A percentile compares a stretch with the other conserved stretches of the same genome.
These are phyloP conservation scores for Oryzias melastigma DNA, from an alignment of 2,113 vertebrate genomes.

Conservation along the genomic window DNA sequence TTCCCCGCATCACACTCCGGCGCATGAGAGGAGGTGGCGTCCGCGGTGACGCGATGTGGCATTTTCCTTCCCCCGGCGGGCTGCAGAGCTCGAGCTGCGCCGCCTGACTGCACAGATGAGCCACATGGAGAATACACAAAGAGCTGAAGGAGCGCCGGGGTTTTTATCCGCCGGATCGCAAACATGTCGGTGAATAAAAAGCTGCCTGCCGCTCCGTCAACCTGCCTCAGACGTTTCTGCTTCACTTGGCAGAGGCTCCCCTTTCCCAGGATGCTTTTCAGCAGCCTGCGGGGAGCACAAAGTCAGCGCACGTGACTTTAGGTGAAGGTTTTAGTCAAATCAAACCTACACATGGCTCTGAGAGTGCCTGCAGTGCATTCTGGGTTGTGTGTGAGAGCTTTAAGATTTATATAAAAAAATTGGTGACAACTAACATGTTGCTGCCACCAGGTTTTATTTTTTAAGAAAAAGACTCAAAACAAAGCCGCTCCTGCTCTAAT, in stretches of 20 bases:
- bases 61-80: constrained; percentile 20
- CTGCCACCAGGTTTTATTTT: too few relatives aligned
- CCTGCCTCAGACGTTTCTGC: neutral
- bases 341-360: too few relatives aligned
- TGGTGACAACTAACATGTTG: too few relatives aligned
- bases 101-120: constrained; percentile 35
- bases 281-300: neutral
- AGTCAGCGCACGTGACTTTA: neutral
- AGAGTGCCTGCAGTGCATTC: too few relatives aligned
- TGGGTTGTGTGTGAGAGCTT: too few relatives aligned
- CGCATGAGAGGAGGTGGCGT: neutral
- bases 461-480: too few relatives aligned
- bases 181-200: constrained; percentile 10
- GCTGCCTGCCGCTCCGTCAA: neutral
- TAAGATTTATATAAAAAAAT: too few relatives aligned
- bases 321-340: too few relatives aligned
- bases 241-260: constrained; percentile 2
- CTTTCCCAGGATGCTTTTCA: constrained; percentile 34
- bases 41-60: constrained; percentile 28
- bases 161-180: constrained; percentile 2
- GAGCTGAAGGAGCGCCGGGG: neutral
- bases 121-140: constrained; percentile 22
- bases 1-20: too few relatives aligned
- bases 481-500: too few relatives aligned
- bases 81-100: constrained; percentile 17